Conservation (phyloP, 2,113 vertebrate species). For the Stigmatopora nigra region DNA sequence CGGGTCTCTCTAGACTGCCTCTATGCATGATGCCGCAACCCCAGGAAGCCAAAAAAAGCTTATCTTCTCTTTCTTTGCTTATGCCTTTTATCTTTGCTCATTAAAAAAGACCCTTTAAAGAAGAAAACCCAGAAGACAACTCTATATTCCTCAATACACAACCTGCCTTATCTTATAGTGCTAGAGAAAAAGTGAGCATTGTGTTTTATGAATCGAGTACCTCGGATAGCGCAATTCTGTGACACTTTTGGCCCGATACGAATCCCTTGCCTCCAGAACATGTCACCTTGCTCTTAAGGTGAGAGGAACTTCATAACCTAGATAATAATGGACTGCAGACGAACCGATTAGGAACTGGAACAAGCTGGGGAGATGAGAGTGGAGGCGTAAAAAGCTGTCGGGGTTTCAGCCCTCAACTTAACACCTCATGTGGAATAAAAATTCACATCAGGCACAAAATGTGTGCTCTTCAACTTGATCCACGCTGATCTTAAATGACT, state of each 20-base stretch:
- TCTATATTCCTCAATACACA: constrained; percentile 21
- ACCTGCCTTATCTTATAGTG: constrained; percentile 19
- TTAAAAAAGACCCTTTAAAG: constrained; percentile 30
- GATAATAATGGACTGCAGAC: constrained; percentile 31
- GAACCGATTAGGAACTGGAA: constrained; percentile 17
- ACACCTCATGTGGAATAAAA: constrained; percentile 52
- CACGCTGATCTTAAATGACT: constrained; percentile 51
- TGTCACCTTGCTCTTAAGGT: constrained; percentile 29
- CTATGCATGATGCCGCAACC: constrained; percentile 16
- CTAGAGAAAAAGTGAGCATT: constrained; percentile 15
- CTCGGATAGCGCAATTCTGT: constrained; percentile 1
- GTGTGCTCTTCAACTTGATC: constrained; percentile 41
- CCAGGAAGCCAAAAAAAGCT: constrained; percentile 30
- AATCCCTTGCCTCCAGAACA: constrained; percentile 34
- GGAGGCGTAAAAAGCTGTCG: constrained; percentile 34
- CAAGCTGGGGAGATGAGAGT: constrained; percentile 6
- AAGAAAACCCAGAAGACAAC: constrained; percentile 26
- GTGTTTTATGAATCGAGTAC: constrained; percentile 17
- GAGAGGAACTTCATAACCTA: constrained; percentile 35
- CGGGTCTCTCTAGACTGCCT: constrained; percentile 21
- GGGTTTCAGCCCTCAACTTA: constrained; percentile 26
- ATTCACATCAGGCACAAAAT: constrained; percentile 51
- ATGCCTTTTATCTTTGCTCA: constrained; percentile 53
- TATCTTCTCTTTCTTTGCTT: constrained; percentile 30
- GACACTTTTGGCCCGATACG: constrained; percentile 26